These are phyloP conservation scores for Actinemys pallida DNA, from an alignment of 2,113 vertebrate species.

Conservation along the genomic window DNA sequence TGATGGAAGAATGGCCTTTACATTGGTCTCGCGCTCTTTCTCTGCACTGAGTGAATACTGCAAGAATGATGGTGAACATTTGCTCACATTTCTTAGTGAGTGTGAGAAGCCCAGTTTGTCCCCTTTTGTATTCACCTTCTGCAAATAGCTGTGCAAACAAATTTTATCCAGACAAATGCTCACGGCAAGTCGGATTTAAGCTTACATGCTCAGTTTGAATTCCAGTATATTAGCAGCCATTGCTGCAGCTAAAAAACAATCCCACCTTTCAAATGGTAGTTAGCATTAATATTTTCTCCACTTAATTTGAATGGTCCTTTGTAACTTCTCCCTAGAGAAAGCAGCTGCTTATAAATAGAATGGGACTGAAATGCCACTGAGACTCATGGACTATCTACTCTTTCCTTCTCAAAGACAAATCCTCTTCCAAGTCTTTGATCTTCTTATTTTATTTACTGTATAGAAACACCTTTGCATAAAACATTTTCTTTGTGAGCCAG, in stretches of 20 bases:
- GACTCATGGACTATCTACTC: conserved; percentile 16
- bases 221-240: not conserved
- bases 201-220: not conserved
- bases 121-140: not conserved
- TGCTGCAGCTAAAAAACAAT: not conserved
- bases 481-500: conserved; percentile 3
- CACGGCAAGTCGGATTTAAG: not conserved
- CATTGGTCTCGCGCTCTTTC: fast-evolving
- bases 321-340: not conserved
- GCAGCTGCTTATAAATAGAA: not conserved
- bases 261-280: not conserved
- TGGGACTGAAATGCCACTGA: not conserved
- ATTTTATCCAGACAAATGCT: fast-evolving
- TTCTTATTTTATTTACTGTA: conserved; percentile 46
- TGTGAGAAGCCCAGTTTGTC: fast-evolving
- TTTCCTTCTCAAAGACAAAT: conserved; percentile 39
- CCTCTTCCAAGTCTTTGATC: conserved; percentile 33
- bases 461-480: conserved; percentile 6
- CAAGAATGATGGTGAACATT: not conserved
- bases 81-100: not conserved
- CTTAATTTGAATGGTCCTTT: conserved; percentile 13
- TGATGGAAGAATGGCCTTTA: not conserved
- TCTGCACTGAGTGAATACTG: not conserved
- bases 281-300: not conserved
- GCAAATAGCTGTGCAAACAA: not conserved